Percentiles rank a stretch among this genome's conserved stretches.
These are phyloP conservation scores for Troilus luridus DNA, from an alignment of 2,888 invertebrate species.

Conservation along the genomic window DNA sequence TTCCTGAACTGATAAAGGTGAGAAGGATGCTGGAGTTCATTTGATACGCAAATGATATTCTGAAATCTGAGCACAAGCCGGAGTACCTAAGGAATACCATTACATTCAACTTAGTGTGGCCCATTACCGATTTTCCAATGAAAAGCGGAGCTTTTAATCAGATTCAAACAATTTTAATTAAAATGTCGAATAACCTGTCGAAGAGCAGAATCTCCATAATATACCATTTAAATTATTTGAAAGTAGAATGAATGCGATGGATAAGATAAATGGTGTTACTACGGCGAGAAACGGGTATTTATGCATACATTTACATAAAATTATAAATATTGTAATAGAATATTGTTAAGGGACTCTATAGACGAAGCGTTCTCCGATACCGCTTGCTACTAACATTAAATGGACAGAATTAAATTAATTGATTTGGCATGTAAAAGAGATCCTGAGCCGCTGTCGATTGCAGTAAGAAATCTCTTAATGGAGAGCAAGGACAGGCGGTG, in stretches of 20 bases:
- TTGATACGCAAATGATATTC: neutral
- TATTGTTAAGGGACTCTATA: neutral
- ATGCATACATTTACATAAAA: constrained; percentile 46
- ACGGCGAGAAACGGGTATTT: neutral
- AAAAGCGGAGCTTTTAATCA: neutral
- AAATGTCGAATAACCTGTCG: neutral
- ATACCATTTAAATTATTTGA: neutral
- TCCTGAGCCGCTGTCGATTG: neutral
- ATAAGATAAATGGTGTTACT: neutral
- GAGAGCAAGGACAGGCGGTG: neutral
- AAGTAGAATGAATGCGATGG: neutral
- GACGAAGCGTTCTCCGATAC: neutral
- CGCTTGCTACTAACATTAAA: neutral
- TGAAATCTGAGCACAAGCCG: neutral
- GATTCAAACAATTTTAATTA: neutral
- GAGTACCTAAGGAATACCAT: no score
- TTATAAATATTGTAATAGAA: constrained; percentile 32
- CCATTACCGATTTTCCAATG: neutral
- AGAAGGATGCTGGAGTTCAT: neutral
- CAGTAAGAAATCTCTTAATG: neutral
- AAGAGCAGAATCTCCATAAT: neutral
- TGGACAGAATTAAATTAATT: neutral
- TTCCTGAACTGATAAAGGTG: neutral
- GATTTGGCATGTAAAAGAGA: neutral
- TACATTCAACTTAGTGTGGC: neutral